Base-by-base conservation (phyloP, 23 tunicate genomes). In the Halocynthia aurantium region DNA sequence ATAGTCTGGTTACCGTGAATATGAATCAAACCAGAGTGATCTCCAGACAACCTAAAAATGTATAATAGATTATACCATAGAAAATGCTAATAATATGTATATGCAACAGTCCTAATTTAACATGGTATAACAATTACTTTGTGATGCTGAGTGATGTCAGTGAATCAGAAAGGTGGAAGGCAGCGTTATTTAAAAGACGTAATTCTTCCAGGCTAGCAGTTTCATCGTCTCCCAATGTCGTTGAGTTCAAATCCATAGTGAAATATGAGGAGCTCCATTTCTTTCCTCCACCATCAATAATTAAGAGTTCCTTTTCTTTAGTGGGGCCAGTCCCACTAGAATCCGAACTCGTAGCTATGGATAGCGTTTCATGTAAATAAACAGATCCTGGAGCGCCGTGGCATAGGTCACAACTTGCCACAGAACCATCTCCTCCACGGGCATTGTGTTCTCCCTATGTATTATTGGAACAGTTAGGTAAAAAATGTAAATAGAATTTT, bases 311-410 rank as follows among this genome's bases (percentile, higher is more conserved):
- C 53, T 17, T 22, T 7, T 67, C 61, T 76, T 76, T 52, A 13
- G 17, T 52, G 61, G 61, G 61, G 50, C 19, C 77, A 31, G 44
- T 31, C 13, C 55, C 77, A 17, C 53, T 17, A 6, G 62, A 17
- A 56, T 53, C 51, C 31, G n/a, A 18, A 12, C 57, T 50, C 22
- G 77, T 52, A 22, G 31, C 61, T 12, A 56, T 31, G 7, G 77
- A 18, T 51, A 73, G 53, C 50, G 55, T 50, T n/a, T 76, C 67
- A 56, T 76, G 56, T 52, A 56, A 50, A 53, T 56, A 76, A 7
- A 76, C 80, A 31, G 80, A 76, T 31, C 80, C 80, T 11, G 80
- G 80, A 7, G 80, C 40, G 21, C 80, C 80, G 61, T 76, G 80
- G 22, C 80, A 76, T 17, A 68, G 60, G 53, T 52, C 17, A 52